Conservation (phyloP, 1,140 invertebrate species). For the Drosophila nebulosa region DNA sequence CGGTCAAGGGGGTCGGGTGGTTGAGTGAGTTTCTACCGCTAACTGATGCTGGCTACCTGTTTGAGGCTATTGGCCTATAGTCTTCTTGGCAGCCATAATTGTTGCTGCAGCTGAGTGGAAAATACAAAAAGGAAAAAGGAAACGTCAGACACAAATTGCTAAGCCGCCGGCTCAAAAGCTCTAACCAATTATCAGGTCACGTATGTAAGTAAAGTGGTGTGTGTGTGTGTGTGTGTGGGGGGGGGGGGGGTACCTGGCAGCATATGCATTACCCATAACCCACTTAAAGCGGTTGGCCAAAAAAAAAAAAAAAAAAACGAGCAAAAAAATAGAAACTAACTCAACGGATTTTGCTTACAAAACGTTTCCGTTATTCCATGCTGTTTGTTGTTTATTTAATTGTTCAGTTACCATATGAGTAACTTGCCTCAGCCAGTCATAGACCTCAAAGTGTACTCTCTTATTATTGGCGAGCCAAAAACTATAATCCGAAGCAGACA, state of each 20-base stretch:
- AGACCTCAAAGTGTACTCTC: conserved; percentile 5
- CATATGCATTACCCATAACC: conserved; percentile 9
- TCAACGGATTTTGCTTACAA: conserved; percentile 20
- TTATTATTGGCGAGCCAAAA: conserved; percentile 4
- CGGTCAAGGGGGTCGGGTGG: not conserved
- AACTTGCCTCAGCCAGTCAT: not conserved
- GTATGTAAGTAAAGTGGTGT: conserved; percentile 6
- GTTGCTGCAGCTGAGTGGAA: not conserved
- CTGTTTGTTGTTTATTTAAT: conserved; percentile 14
- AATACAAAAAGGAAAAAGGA: conserved; percentile 50
- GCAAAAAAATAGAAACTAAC: not conserved
- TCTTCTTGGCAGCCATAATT: conserved; percentile 27
- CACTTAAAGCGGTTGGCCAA: not conserved
- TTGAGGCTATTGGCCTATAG: conserved; percentile 15
- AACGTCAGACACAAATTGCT: conserved; percentile 15
- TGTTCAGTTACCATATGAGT: not conserved
- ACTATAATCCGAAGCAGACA: conserved; percentile 6
- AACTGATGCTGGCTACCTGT: conserved; percentile 12
- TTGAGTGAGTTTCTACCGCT: conserved; percentile 14
- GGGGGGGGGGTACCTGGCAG: no score
- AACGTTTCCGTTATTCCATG: conserved; percentile 19
- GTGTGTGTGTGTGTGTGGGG: no score
- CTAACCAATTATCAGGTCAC: conserved; percentile 17
- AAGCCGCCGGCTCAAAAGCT: conserved; percentile 9
- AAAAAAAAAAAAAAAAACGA: not conserved